Conservation (phyloP, 1,140 invertebrate genomes). For the Pseudomyrmex concolor region DNA sequence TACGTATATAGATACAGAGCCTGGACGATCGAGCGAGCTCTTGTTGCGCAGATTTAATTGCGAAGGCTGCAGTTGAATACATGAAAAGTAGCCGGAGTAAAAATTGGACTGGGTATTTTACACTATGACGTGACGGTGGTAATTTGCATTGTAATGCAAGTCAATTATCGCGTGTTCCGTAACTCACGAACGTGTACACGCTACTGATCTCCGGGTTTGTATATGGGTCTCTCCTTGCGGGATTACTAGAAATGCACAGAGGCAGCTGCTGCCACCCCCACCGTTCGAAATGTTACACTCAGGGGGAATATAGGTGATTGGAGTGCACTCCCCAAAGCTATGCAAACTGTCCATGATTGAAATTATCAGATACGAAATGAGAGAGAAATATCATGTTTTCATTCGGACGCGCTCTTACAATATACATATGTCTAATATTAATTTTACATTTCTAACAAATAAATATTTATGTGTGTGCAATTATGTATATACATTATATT, state of each 20-base stretch:
- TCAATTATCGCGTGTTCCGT: conserved; percentile 70
- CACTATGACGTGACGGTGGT: conserved; percentile 65
- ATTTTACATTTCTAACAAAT: no score
- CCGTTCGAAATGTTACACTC: conserved; percentile 54
- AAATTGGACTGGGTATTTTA: conserved; percentile 61
- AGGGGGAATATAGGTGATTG: conserved; percentile 58
- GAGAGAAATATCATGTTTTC: not conserved
- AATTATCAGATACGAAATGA: conserved; percentile 32
- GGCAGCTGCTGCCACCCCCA: conserved; percentile 35
- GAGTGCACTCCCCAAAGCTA: conserved; percentile 28
- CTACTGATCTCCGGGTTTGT: conserved; percentile 55
- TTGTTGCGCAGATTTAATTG: conserved; percentile 30
- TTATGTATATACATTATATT: no score
- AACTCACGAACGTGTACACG: conserved; percentile 70
- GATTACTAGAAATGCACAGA: conserved; percentile 66
- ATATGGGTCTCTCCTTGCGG: conserved; percentile 36
- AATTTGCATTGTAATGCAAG: conserved; percentile 73
- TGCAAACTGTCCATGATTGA: conserved; percentile 22
- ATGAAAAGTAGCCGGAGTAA: conserved; percentile 45
- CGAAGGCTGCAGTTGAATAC: conserved; percentile 15
- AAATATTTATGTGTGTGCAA: no score
- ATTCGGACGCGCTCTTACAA: no score
- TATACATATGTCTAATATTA: no score
- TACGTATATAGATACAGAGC: conserved; percentile 6
- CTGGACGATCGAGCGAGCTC: not conserved